A percentile compares a stretch with the other conserved stretches of the same genome.
Evolutionary conservation across 2,113 vertebrate genomes (phyloP).

Genomic region (Sinocyclocheilus anophthalmus): DNA sequence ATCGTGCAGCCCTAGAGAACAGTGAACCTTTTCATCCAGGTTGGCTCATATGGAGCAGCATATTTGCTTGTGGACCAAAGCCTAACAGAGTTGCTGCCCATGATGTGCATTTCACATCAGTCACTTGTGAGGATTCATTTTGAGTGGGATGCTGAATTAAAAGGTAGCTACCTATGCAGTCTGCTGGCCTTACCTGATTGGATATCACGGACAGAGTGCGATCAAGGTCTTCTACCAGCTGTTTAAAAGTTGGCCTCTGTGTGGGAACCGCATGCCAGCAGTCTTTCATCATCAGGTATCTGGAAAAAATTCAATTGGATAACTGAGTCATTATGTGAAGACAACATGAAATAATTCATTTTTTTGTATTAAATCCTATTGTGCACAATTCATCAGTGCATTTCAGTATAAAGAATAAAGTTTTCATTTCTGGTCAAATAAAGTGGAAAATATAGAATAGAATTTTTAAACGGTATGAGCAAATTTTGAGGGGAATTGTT

Average conservation of each 20-base stretch:
- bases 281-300: constrained; percentile 98
- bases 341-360: neutral
- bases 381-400: neutral
- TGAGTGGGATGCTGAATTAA: neutral
- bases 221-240: constrained; percentile 94
- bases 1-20: neutral
- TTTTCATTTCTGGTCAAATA: neutral
- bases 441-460: neutral
- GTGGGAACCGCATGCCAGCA: constrained; percentile 94
- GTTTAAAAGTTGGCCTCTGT: constrained; percentile 94
- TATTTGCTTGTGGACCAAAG: neutral
- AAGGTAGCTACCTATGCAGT: neutral
- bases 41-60: neutral
- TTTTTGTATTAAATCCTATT: neutral
- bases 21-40: neutral
- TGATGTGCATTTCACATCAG: neutral
- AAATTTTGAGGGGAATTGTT: neutral
- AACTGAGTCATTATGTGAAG: neutral
- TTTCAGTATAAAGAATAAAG: neutral
- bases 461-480: neutral
- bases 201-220: constrained; percentile 92
- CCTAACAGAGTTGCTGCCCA: neutral
- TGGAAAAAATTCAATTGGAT: constrained; percentile 52
- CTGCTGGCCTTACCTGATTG: constrained; percentile 86
- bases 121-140: neutral